Evolutionary conservation across 2,113 vertebrate genomes (phyloP).

Genomic region (Notarius lentiginosus): DNA sequence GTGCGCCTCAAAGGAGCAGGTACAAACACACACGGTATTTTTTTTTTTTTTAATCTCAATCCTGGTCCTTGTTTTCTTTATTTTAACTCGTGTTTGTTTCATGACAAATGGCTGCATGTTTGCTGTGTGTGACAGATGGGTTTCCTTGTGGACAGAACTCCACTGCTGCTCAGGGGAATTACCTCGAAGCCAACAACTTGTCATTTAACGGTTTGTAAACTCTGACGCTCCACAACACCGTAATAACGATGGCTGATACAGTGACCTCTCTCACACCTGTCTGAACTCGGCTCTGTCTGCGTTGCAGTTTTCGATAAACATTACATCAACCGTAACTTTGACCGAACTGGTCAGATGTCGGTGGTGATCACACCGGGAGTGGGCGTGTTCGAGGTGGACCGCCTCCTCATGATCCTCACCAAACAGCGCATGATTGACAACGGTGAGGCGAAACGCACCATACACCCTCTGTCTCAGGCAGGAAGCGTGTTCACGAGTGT

Average conservation of each 20-base stretch:
- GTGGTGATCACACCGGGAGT: slow-evolving; percentile 97
- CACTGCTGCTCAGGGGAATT: slow-evolving; percentile 95
- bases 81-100: no score
- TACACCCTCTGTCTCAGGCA: background rate
- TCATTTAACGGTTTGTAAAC: slow-evolving; percentile 91
- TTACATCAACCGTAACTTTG: slow-evolving; percentile 98
- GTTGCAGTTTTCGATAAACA: slow-evolving; percentile 95
- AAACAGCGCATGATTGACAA: slow-evolving; percentile 99
- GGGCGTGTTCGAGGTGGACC: slow-evolving; percentile 94
- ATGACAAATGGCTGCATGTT: no score
- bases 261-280: background rate
- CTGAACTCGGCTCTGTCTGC: background rate
- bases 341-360: slow-evolving; percentile 97
- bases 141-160: slow-evolving; percentile 91
- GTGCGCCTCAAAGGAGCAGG: slow-evolving; percentile 92
- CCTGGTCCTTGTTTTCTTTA: background rate
- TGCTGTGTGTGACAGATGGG: slow-evolving; percentile 74
- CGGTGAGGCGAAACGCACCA: slow-evolving; percentile 68
- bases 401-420: slow-evolving; percentile 96
- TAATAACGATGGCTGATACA: background rate
- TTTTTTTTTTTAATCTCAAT: background rate
- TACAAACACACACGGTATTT: slow-evolving; percentile 52
- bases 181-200: slow-evolving; percentile 96
- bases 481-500: no score
- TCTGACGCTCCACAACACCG: background rate